Conservation (phyloP, 2,113 vertebrate species). For the Penelope pileata region DNA sequence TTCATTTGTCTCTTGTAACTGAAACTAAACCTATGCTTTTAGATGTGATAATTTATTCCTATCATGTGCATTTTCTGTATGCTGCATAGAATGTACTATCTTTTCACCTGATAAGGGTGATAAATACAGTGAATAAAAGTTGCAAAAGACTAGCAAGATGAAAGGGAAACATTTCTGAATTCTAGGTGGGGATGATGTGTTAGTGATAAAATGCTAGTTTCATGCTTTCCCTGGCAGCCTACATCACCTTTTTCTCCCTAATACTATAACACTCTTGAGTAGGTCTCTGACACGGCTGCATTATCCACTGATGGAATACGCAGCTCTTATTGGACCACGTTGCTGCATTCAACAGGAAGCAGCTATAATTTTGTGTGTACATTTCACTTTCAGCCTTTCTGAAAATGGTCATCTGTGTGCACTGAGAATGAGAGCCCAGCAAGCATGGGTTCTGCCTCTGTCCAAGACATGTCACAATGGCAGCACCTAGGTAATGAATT, state of each 20-base stretch:
- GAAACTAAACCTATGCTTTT: not conserved
- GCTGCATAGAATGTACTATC: not conserved
- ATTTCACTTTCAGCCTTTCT: not conserved
- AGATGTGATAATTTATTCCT: not conserved
- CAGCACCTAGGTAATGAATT: constrained; percentile 34
- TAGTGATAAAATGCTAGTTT: not conserved
- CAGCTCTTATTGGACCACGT: not conserved
- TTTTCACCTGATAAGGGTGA: not conserved
- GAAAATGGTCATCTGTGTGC: constrained; percentile 46
- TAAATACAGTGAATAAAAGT: not conserved
- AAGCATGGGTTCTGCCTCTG: not conserved
- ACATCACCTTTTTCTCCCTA: not conserved
- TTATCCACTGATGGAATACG: constrained; percentile 10
- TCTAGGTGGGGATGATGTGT: not conserved
- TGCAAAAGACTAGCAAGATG: not conserved
- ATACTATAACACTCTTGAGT: not conserved
- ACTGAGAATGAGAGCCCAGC: not conserved
- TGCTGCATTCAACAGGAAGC: constrained; percentile 21
- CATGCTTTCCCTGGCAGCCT: not conserved
- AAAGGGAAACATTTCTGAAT: not conserved
- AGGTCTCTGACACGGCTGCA: not conserved
- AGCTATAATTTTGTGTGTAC: constrained; percentile 14
- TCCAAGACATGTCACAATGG: not conserved
- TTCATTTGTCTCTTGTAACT: not conserved
- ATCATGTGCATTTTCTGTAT: not conserved